Evolutionary conservation across 2,888 invertebrate species (phyloP).

Genomic region (Brachyptera risi): DNA sequence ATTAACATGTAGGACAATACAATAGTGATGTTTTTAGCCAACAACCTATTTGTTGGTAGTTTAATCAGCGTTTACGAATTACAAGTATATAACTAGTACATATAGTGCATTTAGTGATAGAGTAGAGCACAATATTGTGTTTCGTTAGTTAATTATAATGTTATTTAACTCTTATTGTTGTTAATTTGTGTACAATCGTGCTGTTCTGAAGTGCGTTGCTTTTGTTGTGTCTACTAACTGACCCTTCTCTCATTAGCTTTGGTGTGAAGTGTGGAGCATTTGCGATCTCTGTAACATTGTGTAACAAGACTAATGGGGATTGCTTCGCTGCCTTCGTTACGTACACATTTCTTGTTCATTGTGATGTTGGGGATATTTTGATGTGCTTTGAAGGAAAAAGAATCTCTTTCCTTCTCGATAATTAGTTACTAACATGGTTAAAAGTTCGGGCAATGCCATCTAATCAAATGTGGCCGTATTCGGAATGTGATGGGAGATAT

Average conservation of each 20-base stretch:
- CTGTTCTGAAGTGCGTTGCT: background rate
- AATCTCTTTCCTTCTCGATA: too few relatives aligned
- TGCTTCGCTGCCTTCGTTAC: too few relatives aligned
- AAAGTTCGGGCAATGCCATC: too few relatives aligned
- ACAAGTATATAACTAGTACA: conserved; percentile 5
- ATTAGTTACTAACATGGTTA: too few relatives aligned
- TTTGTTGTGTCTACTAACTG: conserved; percentile 4
- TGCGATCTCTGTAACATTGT: too few relatives aligned
- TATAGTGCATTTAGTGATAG: conserved; percentile 31
- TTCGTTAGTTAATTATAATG: conserved; percentile 9
- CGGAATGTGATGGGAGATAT: too few relatives aligned
- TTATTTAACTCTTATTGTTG: conserved; percentile 4
- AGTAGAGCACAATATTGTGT: conserved; percentile 9
- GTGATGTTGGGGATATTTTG: too few relatives aligned
- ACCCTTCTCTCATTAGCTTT: conserved; percentile 14
- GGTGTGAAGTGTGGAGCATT: too few relatives aligned
- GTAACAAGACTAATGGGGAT: too few relatives aligned
- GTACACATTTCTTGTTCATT: too few relatives aligned
- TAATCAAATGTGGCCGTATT: too few relatives aligned
- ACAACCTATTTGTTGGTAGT: conserved; percentile 23
- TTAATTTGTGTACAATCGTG: conserved; percentile 9
- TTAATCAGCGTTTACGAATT: background rate
- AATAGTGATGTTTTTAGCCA: conserved; percentile 22
- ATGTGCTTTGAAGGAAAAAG: too few relatives aligned
- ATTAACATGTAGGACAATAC: conserved; percentile 8